phyloP scores from a whole-genome alignment of 2,797 vertebrate genomes.

The Lateolabrax maculatus region DNA sequence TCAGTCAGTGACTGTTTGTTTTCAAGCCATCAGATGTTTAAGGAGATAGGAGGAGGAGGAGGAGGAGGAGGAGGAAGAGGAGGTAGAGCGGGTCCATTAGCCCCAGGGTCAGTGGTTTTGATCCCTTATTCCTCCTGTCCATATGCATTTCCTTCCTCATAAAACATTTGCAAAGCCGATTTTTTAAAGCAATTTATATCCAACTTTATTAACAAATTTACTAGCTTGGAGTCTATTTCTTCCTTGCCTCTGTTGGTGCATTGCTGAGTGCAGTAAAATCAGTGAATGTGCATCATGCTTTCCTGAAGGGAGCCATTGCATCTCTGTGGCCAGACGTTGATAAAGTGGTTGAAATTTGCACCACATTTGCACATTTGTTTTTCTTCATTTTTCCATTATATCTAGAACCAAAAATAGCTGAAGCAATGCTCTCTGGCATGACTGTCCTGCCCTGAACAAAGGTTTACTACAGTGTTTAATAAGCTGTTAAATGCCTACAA shows the following conservation, averaged over 20 bases:
- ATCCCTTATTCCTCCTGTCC: no score
- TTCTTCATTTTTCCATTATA: conserved; percentile 1
- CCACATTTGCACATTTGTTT: conserved; percentile 12
- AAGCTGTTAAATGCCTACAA: conserved; percentile 21
- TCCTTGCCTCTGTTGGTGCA: background rate
- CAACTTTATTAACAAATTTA: no score
- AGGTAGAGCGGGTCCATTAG: no score
- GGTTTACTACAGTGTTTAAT: conserved; percentile 4
- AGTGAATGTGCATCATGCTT: background rate
- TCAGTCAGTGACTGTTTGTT: background rate
- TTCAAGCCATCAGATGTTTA: conserved; percentile 6
- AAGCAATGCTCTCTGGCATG: background rate
- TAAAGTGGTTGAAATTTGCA: background rate
- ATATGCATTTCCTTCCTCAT: background rate
- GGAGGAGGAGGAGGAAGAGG: no score
- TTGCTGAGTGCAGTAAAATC: no score
- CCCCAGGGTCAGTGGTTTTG: no score
- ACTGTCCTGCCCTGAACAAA: background rate
- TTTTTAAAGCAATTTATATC: background rate
- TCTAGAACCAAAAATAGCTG: background rate
- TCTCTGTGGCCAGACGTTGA: background rate
- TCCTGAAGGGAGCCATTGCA: background rate
- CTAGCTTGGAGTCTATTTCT: background rate
- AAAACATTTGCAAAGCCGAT: background rate
- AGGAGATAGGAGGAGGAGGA: no score